Base-by-base conservation (phyloP, 2,113 vertebrate genomes). In the Gavialis gangeticus region DNA sequence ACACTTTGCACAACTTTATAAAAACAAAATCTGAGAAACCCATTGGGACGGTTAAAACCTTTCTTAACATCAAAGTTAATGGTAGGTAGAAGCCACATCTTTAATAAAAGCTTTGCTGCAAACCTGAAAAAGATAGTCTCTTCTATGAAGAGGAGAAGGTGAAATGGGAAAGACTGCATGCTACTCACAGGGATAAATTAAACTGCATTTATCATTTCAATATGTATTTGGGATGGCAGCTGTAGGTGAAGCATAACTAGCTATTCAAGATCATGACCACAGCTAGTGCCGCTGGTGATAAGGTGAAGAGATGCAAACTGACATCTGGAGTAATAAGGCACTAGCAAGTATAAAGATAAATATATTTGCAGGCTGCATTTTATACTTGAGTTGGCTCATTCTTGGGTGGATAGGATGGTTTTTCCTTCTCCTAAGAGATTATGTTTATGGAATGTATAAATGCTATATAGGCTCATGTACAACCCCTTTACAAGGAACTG, bases 401-500 rank as follows among this genome's bases (percentile, higher is more conserved):
- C 67, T 83, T 69, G 19, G 24, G 13, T 57, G 46, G 18, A 59
- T 7, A 27, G 56, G 60, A 58, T 22, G 82, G 71, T 19, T 75
- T 82, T 80, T 75, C 30, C 16, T 89, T 57, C 34, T 82, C 82
- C 73, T 25, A 83, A 86, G 80, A 4, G 28, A 69, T n/a, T 25
- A n/a, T 80, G 83, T 34, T 37, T 25, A 34, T 69, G 67, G 57
- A 79, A 93, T 67, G 1, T 13, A 56, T 75, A 79, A 71, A 77
- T 79, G 34, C 22, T 37, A 80, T 63, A 76, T 27, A 62, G 30
- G 82, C 34, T 82, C 75, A 69, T 69, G 67, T 80, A 80, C 73
- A 85, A 84, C 79, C 78, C 81, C 62, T 34, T 75, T 91, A 83
- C 66, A 91, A 66, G 82, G 69, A 94, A 69, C 93, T 88, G 75